Percentiles rank a stretch among this genome's conserved stretches.
Conservation (phyloP, 1,140 invertebrate species). For the Zaprionus tsacasi region DNA sequence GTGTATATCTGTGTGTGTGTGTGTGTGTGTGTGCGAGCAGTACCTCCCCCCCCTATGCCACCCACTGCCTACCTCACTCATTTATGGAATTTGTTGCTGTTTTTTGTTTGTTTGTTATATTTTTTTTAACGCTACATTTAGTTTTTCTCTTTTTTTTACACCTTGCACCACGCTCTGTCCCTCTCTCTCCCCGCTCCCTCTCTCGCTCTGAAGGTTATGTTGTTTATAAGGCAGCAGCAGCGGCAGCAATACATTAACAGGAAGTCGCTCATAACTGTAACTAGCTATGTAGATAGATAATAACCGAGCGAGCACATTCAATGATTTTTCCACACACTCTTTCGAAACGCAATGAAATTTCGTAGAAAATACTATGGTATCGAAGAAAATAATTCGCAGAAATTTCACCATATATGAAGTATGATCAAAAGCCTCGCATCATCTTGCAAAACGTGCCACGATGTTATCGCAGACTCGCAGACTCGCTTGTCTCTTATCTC, state of each 20-base stretch:
- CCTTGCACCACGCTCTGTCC: slow-evolving; percentile 26
- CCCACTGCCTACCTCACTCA: not conserved
- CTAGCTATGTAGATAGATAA: slow-evolving; percentile 24
- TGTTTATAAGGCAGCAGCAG: slow-evolving; percentile 29
- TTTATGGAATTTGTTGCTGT: slow-evolving; percentile 28
- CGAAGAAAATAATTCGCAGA: not conserved
- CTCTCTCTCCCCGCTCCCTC: not conserved
- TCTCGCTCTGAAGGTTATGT: slow-evolving; percentile 42
- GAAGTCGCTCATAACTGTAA: slow-evolving; percentile 48
- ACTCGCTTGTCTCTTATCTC: not conserved
- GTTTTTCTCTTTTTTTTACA: slow-evolving; percentile 27
- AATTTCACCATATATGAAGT: not conserved
- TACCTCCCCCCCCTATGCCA: not conserved
- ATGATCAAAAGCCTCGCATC: not conserved
- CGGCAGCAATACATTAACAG: slow-evolving; percentile 34
- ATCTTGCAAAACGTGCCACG: not conserved
- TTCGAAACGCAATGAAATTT: not conserved
- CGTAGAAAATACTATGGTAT: not conserved
- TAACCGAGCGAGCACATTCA: not conserved
- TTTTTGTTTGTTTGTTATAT: slow-evolving; percentile 11
- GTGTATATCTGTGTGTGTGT: not conserved
- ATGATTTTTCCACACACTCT: slow-evolving; percentile 1
- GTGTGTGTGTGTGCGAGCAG: not conserved
- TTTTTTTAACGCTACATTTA: slow-evolving; percentile 33
- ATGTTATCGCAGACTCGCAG: not conserved